Percentiles rank a stretch among this genome's conserved stretches.
phyloP scores from a whole-genome alignment of 1,140 invertebrate genomes.

The Drosophila grimshawi region DNA sequence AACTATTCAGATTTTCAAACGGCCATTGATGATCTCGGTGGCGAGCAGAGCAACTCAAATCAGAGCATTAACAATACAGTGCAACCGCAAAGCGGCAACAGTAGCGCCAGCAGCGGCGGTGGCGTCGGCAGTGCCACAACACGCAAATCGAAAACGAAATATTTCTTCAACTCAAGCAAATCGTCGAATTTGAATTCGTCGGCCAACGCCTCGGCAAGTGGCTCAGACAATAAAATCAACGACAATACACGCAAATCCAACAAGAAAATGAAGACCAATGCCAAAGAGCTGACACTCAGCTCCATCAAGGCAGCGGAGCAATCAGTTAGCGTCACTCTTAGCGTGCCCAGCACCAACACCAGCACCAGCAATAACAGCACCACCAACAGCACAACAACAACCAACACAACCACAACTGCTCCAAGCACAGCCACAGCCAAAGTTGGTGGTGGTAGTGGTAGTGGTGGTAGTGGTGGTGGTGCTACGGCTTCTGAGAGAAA shows the following conservation, averaged over 20 bases:
- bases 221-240: constrained; percentile 70
- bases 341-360: constrained; percentile 28
- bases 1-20: constrained; percentile 69
- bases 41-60: constrained; percentile 51
- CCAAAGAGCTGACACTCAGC: constrained; percentile 77
- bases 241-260: constrained; percentile 69
- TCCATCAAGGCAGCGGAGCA: constrained; percentile 74
- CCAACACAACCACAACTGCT: constrained; percentile 23
- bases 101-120: constrained; percentile 74
- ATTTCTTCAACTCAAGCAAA: constrained; percentile 75
- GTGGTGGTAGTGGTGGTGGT: neutral
- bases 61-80: constrained; percentile 44
- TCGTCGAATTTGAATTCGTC: constrained; percentile 66
- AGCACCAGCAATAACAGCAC: constrained; percentile 14
- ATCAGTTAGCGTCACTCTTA: constrained; percentile 44
- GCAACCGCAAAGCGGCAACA: constrained; percentile 64
- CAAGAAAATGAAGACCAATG: constrained; percentile 79
- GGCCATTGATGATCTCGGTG: constrained; percentile 62
- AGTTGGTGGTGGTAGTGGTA: neutral
- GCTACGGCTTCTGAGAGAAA: constrained; percentile 6
- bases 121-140: constrained; percentile 56
- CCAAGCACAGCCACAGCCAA: constrained; percentile 24
- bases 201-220: constrained; percentile 75
- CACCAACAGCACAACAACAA: constrained; percentile 21
- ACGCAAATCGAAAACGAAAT: constrained; percentile 77